These are phyloP conservation scores for Myodes glareolus DNA, from an alignment of 2,113 vertebrate species.

Conservation along the genomic window DNA sequence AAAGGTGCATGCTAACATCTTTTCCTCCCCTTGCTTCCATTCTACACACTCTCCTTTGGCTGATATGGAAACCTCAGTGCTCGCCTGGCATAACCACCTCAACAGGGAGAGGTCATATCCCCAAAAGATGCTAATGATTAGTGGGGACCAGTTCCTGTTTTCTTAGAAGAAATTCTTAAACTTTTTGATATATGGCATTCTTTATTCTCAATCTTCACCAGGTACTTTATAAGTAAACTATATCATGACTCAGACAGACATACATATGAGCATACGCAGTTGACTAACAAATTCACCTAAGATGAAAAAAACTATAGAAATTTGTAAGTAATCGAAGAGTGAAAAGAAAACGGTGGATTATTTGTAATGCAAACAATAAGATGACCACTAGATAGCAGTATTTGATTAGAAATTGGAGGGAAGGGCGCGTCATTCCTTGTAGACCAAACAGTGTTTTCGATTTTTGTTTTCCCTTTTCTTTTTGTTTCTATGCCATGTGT, in stretches of 20 bases:
- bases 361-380: neutral
- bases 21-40: neutral
- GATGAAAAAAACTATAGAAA: neutral
- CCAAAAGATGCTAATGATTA: neutral
- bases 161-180: neutral
- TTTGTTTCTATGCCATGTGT: neutral
- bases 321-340: neutral
- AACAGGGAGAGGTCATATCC: accelerated
- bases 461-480: neutral
- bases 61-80: neutral
- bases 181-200: neutral
- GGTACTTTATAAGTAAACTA: neutral
- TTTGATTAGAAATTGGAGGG: neutral
- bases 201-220: neutral
- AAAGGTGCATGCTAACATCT: neutral
- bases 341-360: neutral
- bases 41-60: neutral
- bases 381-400: slow-evolving; percentile 39
- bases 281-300: neutral
- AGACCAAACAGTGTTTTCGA: neutral
- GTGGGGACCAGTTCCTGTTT: neutral
- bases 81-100: too few species aligned
- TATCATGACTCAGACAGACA: neutral
- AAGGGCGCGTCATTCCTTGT: neutral
- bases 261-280: neutral